Conservation (phyloP, 2,888 invertebrate genomes). For the Eurois occulta region DNA sequence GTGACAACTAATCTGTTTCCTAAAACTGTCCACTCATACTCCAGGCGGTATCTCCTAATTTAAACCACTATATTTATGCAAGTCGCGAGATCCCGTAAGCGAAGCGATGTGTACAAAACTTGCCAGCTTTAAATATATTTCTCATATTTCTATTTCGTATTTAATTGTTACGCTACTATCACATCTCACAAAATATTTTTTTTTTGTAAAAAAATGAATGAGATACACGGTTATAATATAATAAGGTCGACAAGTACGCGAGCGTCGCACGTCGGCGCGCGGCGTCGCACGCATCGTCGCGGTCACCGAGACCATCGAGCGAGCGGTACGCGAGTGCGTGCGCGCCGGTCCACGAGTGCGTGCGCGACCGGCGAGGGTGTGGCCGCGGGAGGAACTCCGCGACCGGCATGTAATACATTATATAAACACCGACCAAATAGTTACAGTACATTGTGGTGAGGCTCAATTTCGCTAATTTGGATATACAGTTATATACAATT, state of each 20-base stretch:
- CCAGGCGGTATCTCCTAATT: conserved; percentile 39
- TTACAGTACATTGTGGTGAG: conserved; percentile 35
- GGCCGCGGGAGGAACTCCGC: background rate
- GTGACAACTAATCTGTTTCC: background rate
- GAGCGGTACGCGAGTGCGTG: background rate
- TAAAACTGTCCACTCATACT: conserved; percentile 13
- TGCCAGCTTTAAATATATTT: conserved; percentile 70
- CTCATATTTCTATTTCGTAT: conserved; percentile 71
- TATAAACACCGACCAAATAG: conserved; percentile 19
- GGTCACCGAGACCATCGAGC: background rate
- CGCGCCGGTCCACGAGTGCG: background rate
- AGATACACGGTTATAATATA: conserved; percentile 53
- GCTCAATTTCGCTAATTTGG: conserved; percentile 58
- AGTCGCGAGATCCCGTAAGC: conserved; percentile 68
- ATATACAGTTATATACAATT: conserved; percentile 47
- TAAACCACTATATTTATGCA: conserved; percentile 32
- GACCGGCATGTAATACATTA: conserved; percentile 8
- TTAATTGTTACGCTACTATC: conserved; percentile 81
- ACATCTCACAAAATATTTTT: conserved; percentile 79
- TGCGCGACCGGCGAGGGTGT: background rate
- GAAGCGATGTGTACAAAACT: conserved; percentile 78
- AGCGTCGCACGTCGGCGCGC: background rate
- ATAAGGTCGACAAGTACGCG: conserved; percentile 28
- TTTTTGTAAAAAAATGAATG: conserved; percentile 67
- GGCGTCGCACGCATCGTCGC: background rate